phyloP scores from a whole-genome alignment of 2,113 vertebrate species.

The Ciconia maguari region DNA sequence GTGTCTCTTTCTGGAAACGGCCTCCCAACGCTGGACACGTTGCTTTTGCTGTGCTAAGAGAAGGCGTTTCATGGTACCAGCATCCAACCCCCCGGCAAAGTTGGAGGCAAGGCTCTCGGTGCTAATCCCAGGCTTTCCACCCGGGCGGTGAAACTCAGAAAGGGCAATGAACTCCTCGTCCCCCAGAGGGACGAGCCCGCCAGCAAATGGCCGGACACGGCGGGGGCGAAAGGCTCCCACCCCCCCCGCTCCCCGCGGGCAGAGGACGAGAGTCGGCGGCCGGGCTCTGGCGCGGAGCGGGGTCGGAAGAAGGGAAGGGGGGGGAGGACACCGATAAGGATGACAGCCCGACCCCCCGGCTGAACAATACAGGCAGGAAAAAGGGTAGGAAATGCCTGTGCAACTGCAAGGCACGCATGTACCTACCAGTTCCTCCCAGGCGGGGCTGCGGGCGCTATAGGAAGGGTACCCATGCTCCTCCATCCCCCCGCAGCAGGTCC shows the following conservation, averaged over 20 bases:
- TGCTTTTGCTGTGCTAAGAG: background rate
- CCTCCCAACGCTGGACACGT: background rate
- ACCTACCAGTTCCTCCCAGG: conserved; percentile 84
- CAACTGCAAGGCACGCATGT: conserved; percentile 18
- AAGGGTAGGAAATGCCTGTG: conserved; percentile 32
- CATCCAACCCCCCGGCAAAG: background rate
- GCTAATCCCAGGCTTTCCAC: background rate
- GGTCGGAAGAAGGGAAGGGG: background rate
- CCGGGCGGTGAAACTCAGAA: background rate
- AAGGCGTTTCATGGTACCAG: background rate
- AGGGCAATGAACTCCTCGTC: background rate
- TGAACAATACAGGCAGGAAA: conserved; percentile 14
- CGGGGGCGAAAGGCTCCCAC: background rate
- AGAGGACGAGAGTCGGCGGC: background rate
- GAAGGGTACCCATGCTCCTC: conserved; percentile 77
- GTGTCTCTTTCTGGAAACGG: background rate
- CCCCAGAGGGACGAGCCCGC: background rate
- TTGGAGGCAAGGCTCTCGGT: background rate
- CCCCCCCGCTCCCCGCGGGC: background rate
- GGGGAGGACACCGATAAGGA: background rate
- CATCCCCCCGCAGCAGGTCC: conserved; percentile 40
- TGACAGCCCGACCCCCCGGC: background rate
- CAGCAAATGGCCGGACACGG: background rate
- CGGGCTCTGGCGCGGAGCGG: background rate
- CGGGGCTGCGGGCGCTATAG: conserved; percentile 80